phyloP scores from a whole-genome alignment of 2,888 invertebrate species.

The Lacanobia oleracea region DNA sequence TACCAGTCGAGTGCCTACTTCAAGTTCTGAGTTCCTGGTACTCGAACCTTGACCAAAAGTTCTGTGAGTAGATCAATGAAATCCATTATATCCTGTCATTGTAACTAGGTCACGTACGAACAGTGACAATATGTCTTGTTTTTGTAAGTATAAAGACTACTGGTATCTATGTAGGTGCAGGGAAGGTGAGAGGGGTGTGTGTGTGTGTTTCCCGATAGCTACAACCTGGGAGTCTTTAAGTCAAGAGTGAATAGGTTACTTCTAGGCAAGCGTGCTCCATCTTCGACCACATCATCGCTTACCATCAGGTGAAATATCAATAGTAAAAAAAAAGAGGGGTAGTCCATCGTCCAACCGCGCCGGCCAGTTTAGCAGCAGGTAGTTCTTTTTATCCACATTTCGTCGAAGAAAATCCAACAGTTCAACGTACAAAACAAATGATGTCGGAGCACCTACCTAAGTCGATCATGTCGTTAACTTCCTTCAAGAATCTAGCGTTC shows the following conservation, averaged over 20 bases:
- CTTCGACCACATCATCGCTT: no score
- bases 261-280: no score
- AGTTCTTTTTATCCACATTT: background rate
- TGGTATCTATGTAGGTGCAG: no score
- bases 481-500: background rate
- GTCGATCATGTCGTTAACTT: background rate
- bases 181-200: no score
- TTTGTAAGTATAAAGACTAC: background rate
- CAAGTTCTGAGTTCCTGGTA: slow-evolving; percentile 38
- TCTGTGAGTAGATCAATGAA: slow-evolving; percentile 12
- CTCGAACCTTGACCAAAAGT: slow-evolving; percentile 28
- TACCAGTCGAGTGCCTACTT: slow-evolving; percentile 10
- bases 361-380: no score
- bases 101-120: slow-evolving; percentile 12
- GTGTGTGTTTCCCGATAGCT: no score
- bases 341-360: no score
- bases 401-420: background rate
- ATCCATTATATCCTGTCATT: slow-evolving; percentile 4
- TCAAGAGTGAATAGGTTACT: no score
- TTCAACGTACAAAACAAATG: background rate
- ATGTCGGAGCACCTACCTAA: no score
- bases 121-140: background rate
- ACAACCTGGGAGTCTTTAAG: no score
- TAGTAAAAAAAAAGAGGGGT: no score
- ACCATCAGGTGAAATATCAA: no score